Conservation (phyloP, 92 coral and sea anemone species). For the Zoanthus solanderi region DNA sequence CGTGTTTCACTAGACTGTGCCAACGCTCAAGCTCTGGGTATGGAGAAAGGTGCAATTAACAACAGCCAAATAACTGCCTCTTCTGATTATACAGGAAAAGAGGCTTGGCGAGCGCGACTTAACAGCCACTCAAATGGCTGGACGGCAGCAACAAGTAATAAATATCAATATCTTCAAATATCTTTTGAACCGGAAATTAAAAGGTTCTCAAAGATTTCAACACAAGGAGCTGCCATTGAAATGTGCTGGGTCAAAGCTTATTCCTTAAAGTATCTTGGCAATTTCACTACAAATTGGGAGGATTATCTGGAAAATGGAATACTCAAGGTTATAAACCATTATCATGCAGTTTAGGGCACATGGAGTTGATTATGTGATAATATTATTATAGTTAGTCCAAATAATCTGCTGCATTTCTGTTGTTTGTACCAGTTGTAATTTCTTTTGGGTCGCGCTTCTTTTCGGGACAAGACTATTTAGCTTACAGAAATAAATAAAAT, state of each 20-base stretch:
- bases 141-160: conserved; percentile 33
- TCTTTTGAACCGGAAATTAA: not conserved
- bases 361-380: no score
- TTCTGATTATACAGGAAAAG: not conserved
- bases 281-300: not conserved
- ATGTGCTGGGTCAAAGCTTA: conserved; percentile 23
- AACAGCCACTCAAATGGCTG: conserved; percentile 8
- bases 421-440: no score
- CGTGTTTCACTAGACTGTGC: not conserved
- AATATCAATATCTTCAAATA: conserved; percentile 14
- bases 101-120: conserved; percentile 35
- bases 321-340: not conserved
- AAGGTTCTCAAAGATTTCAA: conserved; percentile 9
- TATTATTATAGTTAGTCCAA: no score
- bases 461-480: no score
- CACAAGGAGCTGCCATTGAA: conserved; percentile 1
- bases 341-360: no score
- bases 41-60: conserved; percentile 21
- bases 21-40: conserved; percentile 28
- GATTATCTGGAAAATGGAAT: not conserved
- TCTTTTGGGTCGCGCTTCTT: no score
- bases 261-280: not conserved
- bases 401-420: no score
- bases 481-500: no score
- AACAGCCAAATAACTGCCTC: conserved; percentile 26